Evolutionary conservation across 2,113 vertebrate species (phyloP), one percentile per base, ranked within the genome.

Genomic region (Anser cygnoides): DNA sequence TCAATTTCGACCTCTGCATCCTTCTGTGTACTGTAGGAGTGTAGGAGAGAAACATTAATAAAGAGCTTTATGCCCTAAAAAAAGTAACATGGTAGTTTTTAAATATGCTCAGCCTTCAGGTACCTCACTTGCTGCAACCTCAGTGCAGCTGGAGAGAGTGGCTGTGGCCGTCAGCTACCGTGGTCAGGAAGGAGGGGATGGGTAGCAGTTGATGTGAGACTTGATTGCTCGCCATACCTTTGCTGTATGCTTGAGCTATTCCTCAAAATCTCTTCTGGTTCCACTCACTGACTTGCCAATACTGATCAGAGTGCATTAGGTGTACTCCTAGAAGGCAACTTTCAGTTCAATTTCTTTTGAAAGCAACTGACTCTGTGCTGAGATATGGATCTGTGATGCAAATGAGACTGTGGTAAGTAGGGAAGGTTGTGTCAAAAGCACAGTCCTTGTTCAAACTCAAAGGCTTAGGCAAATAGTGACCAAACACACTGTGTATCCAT

Each of bases 301-400:
- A 31, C 31, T 59, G n/a, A 19, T 25, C 13, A 22, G 46, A 85
- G 8, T 14, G 11, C 16, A 59, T 55, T 44, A 63, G 13, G 1
- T 68, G 21, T 75, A 19, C n/a, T 79, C 12, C 35, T 63, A 46
- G 26, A 84, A 78, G 63, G 20, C 6, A 25, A 14, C 10, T 82
- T 79, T 68, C 31, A 52, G 3, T 66, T 54, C 80, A 35, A 86
- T 62, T 70, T 54, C 3, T 6, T 92, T 66, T 74, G 55, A 49
- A 90, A 50, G 23, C 20, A 71, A 13, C 25, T 6, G 11, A 25
- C 16, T 6, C 6, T 9, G 5, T 59, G 6, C 33, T 68, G 25
- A 22, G 39, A 79, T 57, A 21, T 17, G 4, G 21, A 41, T 55
- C 46, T 84, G 46, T 25, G 35, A 4, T 9, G 46, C 0, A 0